Evolutionary conservation across 2,888 invertebrate genomes (phyloP), one percentile per base, ranked within the genome.

Genomic region (Morpho deidamia): DNA sequence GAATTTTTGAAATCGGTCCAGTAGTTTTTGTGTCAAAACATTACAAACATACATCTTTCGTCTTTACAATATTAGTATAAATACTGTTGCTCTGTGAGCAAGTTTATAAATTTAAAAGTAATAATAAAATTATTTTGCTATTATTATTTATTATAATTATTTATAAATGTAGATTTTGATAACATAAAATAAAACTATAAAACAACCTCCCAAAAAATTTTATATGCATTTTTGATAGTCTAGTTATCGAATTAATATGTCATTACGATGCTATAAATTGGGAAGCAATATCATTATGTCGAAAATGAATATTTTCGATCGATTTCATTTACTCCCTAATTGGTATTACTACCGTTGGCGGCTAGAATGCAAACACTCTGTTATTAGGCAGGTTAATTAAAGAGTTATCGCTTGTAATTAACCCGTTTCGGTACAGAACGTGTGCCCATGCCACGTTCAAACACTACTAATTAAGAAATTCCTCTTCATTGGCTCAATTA

Each of bases 341-440:
- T 86, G 80, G 74, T 64, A 56, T 66, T 68, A 68, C 68, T 67
- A 64, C 66, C 23, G 68, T 66, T 66, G 68, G 65, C 67, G 64
- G 80, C 74, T 78, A 68, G 71, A 81, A 84, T 84, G 86, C 83
- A 84, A 84, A 84, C 79, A 80, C 85, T 78, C 77, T 83, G 83
- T 85, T 85, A 88, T 87, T 85, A 88, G 83, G 83, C 81, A 83
- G 83, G 83, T 85, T 87, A 87, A 88, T 88, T 87, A 87, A 86
- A 86, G 87, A 88, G 83, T 86, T 87, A 86, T 85, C 83, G 85
- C 70, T 69, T 63, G 81, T 83, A 86, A 86, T 87, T 86, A 86
- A 76, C 78, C 80, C 81, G 85, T 82, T 84, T 83, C 82, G 81
- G 84, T 81, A 81, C 79, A 81, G 77, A 80, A 79, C 77, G 71